Percentiles rank a stretch among this genome's conserved stretches.
Evolutionary conservation across 2,888 invertebrate species (phyloP).

Genomic region (Lamellibrachia satsuma): DNA sequence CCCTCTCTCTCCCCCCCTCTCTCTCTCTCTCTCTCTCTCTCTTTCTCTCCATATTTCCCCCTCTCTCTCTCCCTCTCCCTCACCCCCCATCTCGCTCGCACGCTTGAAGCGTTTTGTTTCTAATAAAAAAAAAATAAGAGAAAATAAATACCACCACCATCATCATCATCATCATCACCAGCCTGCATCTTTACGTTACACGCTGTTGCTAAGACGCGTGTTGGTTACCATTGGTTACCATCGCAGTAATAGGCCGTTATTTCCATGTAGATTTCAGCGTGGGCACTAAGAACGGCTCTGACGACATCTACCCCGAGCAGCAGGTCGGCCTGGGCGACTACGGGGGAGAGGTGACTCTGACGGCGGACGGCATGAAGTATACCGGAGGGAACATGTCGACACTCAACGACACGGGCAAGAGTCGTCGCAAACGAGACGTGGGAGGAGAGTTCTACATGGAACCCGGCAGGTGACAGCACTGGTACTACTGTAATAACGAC

Average conservation of each 20-base stretch:
- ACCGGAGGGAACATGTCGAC: neutral
- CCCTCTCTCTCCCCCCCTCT: too few relatives aligned
- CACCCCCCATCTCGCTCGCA: neutral
- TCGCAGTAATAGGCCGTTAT: neutral
- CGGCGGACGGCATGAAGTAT: neutral
- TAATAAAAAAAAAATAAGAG: neutral
- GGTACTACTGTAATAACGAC: neutral
- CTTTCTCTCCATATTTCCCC: too few relatives aligned
- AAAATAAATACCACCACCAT: neutral
- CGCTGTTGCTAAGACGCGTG: too few relatives aligned
- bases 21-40: too few relatives aligned
- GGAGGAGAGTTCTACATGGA: neutral
- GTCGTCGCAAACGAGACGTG: neutral
- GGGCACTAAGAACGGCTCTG: neutral
- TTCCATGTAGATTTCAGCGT: neutral
- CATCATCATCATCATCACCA: too few relatives aligned
- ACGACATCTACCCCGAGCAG: neutral
- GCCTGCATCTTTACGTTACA: too few relatives aligned
- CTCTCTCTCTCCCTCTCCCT: too few relatives aligned
- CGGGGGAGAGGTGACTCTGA: neutral
- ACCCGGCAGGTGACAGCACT: neutral
- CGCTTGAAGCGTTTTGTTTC: too few relatives aligned
- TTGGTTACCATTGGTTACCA: too few relatives aligned
- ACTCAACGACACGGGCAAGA: neutral
- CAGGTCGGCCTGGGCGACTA: neutral